Evolutionary conservation across 2,888 invertebrate genomes (phyloP).

Genomic region (Orchestes rusci): DNA sequence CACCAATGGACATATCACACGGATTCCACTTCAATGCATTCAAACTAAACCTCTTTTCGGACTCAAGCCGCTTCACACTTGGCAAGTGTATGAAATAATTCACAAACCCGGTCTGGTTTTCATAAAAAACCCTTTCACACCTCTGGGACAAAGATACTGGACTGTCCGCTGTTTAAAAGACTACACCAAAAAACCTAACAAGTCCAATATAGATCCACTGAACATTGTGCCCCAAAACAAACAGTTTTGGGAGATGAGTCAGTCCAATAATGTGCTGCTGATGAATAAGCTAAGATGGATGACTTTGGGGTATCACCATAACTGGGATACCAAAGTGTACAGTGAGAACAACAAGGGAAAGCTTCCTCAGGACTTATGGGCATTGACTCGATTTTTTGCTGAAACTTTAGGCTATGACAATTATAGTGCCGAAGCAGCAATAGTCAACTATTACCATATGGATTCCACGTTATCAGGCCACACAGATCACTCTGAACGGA

Average conservation of each 20-base stretch:
- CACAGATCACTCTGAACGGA: slow-evolving; percentile 88
- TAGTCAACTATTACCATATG: slow-evolving; percentile 92
- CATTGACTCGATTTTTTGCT: slow-evolving; percentile 59
- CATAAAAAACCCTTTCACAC: slow-evolving; percentile 77
- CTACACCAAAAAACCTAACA: slow-evolving; percentile 68
- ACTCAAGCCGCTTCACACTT: slow-evolving; percentile 46
- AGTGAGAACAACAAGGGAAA: slow-evolving; percentile 56
- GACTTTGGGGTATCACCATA: slow-evolving; percentile 95
- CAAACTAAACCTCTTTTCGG: slow-evolving; percentile 38
- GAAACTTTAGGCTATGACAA: slow-evolving; percentile 49
- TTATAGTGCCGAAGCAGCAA: slow-evolving; percentile 84
- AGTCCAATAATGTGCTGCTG: slow-evolving; percentile 37
- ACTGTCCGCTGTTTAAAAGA: slow-evolving; percentile 67
- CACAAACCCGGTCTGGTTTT: slow-evolving; percentile 64
- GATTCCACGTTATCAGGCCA: slow-evolving; percentile 91
- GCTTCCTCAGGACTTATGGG: slow-evolving; percentile 68
- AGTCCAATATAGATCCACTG: slow-evolving; percentile 58
- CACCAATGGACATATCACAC: slow-evolving; percentile 31
- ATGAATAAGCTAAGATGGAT: slow-evolving; percentile 75
- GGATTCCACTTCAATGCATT: slow-evolving; percentile 24
- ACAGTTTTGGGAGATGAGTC: slow-evolving; percentile 61
- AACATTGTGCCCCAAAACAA: slow-evolving; percentile 39
- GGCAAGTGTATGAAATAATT: slow-evolving; percentile 58
- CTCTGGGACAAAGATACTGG: slow-evolving; percentile 76
- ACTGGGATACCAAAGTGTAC: slow-evolving; percentile 94